phyloP scores from a whole-genome alignment of 2,113 vertebrate genomes.

The Sinosuthora webbiana region DNA sequence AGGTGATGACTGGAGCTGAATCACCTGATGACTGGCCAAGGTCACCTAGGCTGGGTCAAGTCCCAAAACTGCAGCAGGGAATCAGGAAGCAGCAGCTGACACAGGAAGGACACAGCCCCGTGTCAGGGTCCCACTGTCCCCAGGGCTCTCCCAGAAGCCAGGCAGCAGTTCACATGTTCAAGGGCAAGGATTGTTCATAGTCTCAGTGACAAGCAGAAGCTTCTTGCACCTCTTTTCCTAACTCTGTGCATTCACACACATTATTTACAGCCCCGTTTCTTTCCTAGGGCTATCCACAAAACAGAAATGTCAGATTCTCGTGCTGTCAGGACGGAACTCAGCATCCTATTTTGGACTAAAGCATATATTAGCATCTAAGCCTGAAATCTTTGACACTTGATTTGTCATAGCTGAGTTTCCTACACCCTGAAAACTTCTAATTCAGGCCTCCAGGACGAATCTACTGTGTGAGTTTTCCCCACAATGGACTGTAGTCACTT shows the following conservation, averaged over 20 bases:
- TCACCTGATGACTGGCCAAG: too few species aligned
- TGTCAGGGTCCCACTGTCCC: not conserved
- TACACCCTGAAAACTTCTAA: not conserved
- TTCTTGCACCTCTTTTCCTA: not conserved
- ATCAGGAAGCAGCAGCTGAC: not conserved
- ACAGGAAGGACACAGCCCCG: not conserved
- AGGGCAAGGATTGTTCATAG: not conserved
- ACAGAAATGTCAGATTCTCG: slow-evolving; percentile 3
- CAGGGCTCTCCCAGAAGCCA: not conserved
- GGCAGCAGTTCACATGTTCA: not conserved
- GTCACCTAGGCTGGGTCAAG: not conserved
- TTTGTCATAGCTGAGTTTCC: not conserved
- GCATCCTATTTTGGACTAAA: not conserved
- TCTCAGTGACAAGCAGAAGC: not conserved
- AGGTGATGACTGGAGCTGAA: not conserved
- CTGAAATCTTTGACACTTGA: not conserved
- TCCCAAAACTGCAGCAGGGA: not conserved
- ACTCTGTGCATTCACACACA: not conserved
- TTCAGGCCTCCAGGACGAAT: not conserved
- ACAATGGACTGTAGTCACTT: not conserved
- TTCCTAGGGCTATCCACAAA: not conserved
- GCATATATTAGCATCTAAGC: not conserved
- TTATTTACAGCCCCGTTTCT: not conserved
- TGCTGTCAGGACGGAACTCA: not conserved
- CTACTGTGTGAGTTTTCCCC: not conserved